Percentiles rank a stretch among this genome's conserved stretches.
Conservation (phyloP, 2,113 vertebrate genomes). For the Corythaixoides concolor region DNA sequence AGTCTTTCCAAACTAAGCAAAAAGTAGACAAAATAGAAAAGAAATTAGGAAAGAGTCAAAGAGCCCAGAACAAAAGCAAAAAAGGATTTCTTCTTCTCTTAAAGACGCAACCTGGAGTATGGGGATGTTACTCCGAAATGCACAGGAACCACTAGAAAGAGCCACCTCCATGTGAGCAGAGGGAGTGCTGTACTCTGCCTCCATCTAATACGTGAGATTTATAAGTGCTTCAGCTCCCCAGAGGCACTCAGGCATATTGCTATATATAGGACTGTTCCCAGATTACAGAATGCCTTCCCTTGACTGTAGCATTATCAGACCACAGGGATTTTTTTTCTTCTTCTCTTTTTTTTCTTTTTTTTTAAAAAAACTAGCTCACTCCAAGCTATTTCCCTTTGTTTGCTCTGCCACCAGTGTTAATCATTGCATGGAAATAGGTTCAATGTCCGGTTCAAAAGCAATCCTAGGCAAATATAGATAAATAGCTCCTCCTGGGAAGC, state of each 20-base stretch:
- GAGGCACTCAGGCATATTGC: slow-evolving; percentile 57
- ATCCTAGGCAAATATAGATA: slow-evolving; percentile 20
- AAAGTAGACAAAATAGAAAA: slow-evolving; percentile 20
- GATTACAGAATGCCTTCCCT: slow-evolving; percentile 57
- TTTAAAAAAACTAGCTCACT: neutral
- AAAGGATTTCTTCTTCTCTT: neutral
- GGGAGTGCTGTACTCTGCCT: slow-evolving; percentile 17
- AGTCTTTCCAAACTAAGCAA: neutral
- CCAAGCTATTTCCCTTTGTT: slow-evolving; percentile 25
- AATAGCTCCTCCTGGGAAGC: neutral
- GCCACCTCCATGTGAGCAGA: slow-evolving; percentile 8
- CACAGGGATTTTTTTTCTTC: neutral
- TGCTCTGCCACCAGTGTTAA: slow-evolving; percentile 1
- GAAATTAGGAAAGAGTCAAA: neutral
- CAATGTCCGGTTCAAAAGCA: slow-evolving; percentile 37
- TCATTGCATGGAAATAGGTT: slow-evolving; percentile 45
- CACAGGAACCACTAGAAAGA: slow-evolving; percentile 41
- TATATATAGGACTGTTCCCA: slow-evolving; percentile 71
- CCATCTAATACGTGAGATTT: slow-evolving; percentile 59
- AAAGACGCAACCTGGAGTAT: neutral
- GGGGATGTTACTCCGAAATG: neutral
- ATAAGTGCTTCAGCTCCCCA: slow-evolving; percentile 58
- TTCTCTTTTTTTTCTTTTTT: neutral
- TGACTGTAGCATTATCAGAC: slow-evolving; percentile 36
- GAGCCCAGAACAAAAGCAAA: neutral